Evolutionary conservation across 1,140 invertebrate genomes (phyloP), one percentile per base, ranked within the genome.

Genomic region (Augochlora pura): DNA sequence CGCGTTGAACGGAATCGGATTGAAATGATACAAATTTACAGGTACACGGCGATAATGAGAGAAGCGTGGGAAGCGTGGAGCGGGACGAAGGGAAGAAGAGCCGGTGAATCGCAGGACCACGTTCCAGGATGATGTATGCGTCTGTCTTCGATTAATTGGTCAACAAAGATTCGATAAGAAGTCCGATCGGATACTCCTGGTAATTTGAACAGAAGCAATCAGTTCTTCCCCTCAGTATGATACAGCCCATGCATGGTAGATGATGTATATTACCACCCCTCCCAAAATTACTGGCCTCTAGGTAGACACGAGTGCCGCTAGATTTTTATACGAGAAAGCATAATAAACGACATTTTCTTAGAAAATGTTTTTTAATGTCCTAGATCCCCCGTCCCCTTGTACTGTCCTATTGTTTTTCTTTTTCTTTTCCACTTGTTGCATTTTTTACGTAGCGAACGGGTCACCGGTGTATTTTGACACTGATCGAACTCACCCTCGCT

Each of bases 161-260:
- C 73, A 27, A 39, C 23, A 54, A 57, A 39, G 62, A 75, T 54
- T 18, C 27, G 10, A 10, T 21, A 23, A 66, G 74, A 46, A 60
- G 65, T 14, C 9, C 23, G 12, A 46, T 46, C 18, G 66, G 57
- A 77, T 52, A 52, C 0, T 57, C 7, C 16, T 32, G 75, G 75
- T 77, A 77, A 77, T 27, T 77, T 71, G 10, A 23, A 32, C 54
- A 77, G 75, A 77, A 62, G 59, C 27, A 71, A 64, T 54, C 16
- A 77, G 16, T 77, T 62, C 68, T 12, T 63, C 59, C 67, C 21
- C 42, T n/a, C n/a, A n/a, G 75, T 18, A 54, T 70, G 32, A 70
- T 69, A 63, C 67, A 71, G 16, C 32, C 46, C 67, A 71, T 77
- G 75, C 75, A 77, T 77, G 75, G 67, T 77, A 77, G 67, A 71